These are phyloP conservation scores for Furcifer pardalis DNA, from an alignment of 2,797 vertebrate species.

Conservation along the genomic window DNA sequence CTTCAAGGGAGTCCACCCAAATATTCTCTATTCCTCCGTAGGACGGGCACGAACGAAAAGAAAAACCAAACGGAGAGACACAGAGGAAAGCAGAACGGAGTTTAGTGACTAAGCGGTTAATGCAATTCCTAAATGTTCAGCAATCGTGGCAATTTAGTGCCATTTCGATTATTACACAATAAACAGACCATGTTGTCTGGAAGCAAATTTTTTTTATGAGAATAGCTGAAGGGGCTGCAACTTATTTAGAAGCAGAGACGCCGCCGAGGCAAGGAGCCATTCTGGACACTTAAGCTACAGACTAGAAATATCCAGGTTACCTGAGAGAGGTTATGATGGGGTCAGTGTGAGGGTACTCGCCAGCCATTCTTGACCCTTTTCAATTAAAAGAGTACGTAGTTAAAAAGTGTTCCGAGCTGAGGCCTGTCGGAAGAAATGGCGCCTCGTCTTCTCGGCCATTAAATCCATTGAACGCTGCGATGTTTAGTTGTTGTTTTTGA, in stretches of 20 bases:
- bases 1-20: constrained; percentile 30
- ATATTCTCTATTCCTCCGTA: constrained; percentile 57
- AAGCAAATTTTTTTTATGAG: constrained; percentile 86
- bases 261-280: constrained; percentile 75
- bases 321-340: constrained; percentile 77
- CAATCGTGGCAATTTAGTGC: constrained; percentile 84
- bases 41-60: constrained; percentile 52
- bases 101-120: constrained; percentile 82
- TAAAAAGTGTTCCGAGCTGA: constrained; percentile 67
- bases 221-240: constrained; percentile 84
- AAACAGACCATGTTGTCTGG: constrained; percentile 86
- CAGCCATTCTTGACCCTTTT: constrained; percentile 76
- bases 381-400: constrained; percentile 73
- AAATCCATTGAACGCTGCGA: constrained; percentile 57
- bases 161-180: constrained; percentile 87
- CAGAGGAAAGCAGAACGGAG: constrained; percentile 67
- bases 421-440: constrained; percentile 60
- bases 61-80: constrained; percentile 49
- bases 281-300: constrained; percentile 72
- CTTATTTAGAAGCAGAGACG: constrained; percentile 82
- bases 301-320: constrained; percentile 79
- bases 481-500: constrained; percentile 47
- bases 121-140: constrained; percentile 82
- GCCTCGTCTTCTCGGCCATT: constrained; percentile 44
- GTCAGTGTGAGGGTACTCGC: constrained; percentile 78